phyloP scores from a whole-genome alignment of 2,113 vertebrate genomes.

The Otocyon megalotis region DNA sequence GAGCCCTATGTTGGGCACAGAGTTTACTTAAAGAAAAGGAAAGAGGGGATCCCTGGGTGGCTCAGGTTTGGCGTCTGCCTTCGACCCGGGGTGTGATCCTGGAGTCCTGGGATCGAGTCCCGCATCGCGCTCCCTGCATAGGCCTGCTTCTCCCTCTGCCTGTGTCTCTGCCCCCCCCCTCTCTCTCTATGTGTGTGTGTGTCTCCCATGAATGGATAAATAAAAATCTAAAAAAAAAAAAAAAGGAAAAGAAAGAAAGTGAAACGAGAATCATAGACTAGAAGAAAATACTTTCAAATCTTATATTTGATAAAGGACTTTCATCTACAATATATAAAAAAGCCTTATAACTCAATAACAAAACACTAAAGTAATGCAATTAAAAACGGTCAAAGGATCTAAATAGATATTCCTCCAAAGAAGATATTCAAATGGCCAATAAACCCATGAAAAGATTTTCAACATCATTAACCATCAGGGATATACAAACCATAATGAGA shows the following conservation, averaged over 20 bases:
- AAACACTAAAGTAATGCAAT: slow-evolving; percentile 29
- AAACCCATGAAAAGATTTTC: slow-evolving; percentile 11
- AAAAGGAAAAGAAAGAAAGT: background rate
- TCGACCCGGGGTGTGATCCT: too few species aligned
- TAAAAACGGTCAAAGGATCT: background rate
- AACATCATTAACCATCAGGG: background rate
- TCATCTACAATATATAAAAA: background rate
- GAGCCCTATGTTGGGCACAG: background rate
- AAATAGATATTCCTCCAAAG: background rate
- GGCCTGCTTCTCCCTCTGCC: too few species aligned
- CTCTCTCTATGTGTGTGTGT: too few species aligned
- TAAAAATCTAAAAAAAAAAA: too few species aligned
- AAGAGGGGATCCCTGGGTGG: too few species aligned
- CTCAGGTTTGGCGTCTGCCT: too few species aligned
- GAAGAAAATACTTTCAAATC: slow-evolving; percentile 25
- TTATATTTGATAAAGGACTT: background rate
- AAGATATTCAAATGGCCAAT: background rate
- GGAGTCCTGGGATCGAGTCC: too few species aligned
- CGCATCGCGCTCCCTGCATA: too few species aligned
- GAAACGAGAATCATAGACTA: background rate
- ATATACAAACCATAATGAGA: background rate
- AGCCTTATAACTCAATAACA: slow-evolving; percentile 20
- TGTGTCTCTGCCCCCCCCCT: too few species aligned
- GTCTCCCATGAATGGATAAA: too few species aligned
- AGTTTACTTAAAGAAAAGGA: background rate